Percentiles rank a stretch among this genome's conserved stretches.
Conservation (phyloP, 2,113 vertebrate genomes). For the Copsychus sechellarum region DNA sequence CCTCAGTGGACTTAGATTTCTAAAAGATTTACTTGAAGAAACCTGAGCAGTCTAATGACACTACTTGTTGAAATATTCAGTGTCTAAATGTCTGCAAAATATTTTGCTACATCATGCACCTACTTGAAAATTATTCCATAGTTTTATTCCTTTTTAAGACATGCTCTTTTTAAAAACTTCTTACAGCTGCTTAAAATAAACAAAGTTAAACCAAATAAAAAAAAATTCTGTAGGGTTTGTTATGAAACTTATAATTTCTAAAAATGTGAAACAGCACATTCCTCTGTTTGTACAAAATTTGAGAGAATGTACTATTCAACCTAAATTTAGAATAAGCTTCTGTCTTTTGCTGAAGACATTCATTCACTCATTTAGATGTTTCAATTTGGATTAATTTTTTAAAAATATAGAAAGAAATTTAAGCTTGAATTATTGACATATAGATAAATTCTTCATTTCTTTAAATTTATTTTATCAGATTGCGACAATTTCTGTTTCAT, state of each 20-base stretch:
- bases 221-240: not conserved
- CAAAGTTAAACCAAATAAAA: not conserved
- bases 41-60: not conserved
- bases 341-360: not conserved
- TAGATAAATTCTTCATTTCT: not conserved
- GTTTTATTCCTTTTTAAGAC: not conserved
- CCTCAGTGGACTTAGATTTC: constrained; percentile 58
- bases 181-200: not conserved
- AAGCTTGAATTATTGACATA: not conserved
- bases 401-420: not conserved
- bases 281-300: not conserved
- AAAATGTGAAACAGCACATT: not conserved
- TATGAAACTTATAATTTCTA: not conserved
- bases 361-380: not conserved
- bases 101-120: not conserved
- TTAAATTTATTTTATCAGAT: not conserved
- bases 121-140: not conserved
- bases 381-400: not conserved
- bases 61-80: not conserved
- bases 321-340: not conserved
- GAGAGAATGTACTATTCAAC: not conserved
- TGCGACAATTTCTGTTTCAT: not conserved
- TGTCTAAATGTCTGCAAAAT: not conserved
- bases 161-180: not conserved
- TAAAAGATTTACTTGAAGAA: constrained; percentile 55